phyloP scores from a whole-genome alignment of 2,113 vertebrate species.

The Eudorcas thomsonii region DNA sequence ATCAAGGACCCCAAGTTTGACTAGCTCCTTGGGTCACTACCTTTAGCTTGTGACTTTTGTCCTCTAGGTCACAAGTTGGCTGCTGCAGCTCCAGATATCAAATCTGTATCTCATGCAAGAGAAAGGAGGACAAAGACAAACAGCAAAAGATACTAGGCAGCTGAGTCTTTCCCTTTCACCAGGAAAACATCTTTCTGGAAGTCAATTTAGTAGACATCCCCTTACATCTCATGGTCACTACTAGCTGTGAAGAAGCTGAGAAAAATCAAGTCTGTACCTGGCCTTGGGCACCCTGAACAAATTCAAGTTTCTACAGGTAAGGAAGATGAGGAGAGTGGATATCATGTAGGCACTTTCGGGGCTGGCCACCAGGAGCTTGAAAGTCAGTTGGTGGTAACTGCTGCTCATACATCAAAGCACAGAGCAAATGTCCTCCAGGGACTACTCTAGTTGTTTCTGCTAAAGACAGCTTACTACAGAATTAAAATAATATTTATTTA shows the following conservation, averaged over 20 bases:
- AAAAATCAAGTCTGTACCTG: neutral
- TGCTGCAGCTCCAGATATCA: neutral
- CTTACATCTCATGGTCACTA: neutral
- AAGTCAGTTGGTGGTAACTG: neutral
- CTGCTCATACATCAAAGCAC: neutral
- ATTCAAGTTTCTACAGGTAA: neutral
- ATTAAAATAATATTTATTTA: constrained; percentile 5
- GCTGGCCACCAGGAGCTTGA: neutral
- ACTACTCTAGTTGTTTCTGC: neutral
- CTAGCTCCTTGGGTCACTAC: neutral
- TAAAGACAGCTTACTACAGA: neutral
- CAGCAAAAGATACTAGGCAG: neutral
- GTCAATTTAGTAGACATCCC: neutral
- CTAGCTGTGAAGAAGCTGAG: neutral
- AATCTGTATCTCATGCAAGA: neutral
- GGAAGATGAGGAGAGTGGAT: neutral
- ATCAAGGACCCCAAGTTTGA: neutral
- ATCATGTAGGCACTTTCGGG: neutral
- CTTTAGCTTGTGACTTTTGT: neutral
- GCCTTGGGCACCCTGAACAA: neutral
- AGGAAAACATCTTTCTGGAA: neutral
- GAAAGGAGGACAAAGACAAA: neutral
- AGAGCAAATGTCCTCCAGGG: neutral
- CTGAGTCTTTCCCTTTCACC: neutral
- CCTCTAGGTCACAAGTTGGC: neutral